Conservation (phyloP, 2,113 vertebrate genomes). For the Todiramphus saurophagus region DNA sequence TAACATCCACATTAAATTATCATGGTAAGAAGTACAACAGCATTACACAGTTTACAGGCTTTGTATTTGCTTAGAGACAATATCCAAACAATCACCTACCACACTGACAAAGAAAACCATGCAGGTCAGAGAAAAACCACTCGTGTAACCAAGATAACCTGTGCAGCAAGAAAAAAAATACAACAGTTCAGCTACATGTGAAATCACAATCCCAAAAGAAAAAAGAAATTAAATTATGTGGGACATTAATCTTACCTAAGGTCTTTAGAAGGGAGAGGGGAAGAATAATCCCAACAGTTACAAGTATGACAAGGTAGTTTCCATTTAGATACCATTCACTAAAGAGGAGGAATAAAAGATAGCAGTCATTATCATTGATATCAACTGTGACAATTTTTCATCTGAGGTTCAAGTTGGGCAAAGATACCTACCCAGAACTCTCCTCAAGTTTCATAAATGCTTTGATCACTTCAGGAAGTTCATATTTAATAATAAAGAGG, state of each 20-base stretch:
- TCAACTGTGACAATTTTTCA: background rate
- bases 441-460: constrained; percentile 89
- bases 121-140: constrained; percentile 93
- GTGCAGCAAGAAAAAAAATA: constrained; percentile 8
- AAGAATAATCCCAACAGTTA: constrained; percentile 90
- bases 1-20: background rate
- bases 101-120: constrained; percentile 96
- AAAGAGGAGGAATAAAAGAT: constrained; percentile 4
- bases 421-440: constrained; percentile 82
- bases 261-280: constrained; percentile 94
- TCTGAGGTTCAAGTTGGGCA: background rate
- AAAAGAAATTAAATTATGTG: background rate
- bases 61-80: background rate
- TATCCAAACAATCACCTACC: constrained; percentile 79
- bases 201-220: background rate
- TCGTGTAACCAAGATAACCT: constrained; percentile 98
- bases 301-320: constrained; percentile 93
- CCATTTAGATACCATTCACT: constrained; percentile 97
- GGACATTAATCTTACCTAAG: constrained; percentile 82
- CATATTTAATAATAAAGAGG: constrained; percentile 98
- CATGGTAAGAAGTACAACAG: background rate
- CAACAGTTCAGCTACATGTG: constrained; percentile 17
- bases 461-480: constrained; percentile 95
- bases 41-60: background rate
- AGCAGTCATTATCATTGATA: background rate